Evolutionary conservation across 2,888 invertebrate genomes (phyloP), one percentile per base, ranked within the genome.

Genomic region (Leucoptera coffeella): DNA sequence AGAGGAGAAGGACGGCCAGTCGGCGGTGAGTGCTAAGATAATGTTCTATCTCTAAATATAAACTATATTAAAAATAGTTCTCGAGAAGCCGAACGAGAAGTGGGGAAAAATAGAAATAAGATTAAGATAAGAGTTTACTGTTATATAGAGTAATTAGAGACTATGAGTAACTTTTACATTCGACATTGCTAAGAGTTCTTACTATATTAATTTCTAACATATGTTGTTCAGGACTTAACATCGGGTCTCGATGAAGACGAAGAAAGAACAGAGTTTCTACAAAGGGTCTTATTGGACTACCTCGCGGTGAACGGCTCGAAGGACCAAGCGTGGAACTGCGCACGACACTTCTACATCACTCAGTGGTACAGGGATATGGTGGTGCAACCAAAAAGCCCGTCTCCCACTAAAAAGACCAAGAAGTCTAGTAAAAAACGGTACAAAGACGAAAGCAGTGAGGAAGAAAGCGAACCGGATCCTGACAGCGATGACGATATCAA

Each of bases 351-450:
- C 62, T 96, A 96, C 60, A 83, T 96, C 34, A 88, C 92, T 0
- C 94, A 95, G 52, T 99, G 97, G 97, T 95, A 91, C 50, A 76
- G 86, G 37, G 88, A 89, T 48, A 78, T 85, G 41, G 80, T 82
- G 3, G 71, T 76, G 23, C 85, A 87, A 42, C 83, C 86, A 27
- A 77, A 82, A 26, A 74, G 77, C 29, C 73, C 84, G 6, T 80
- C 78, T 31, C 72, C 80, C 36, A 73, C 74, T 21, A 73, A 80
- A 56, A 78, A 75, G 60, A 45, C 60, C n/a, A 61, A 65, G 35
- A 53, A 52, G 38, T 60, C 62, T 43, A 56, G 64, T 15, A 76
- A 74, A 41, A 77, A 65, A 39, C 74, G 74, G 34, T 73, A 67
- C 40, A 71, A 65, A 37, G 65, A 54, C 15, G 67, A 67, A 17